phyloP scores from a whole-genome alignment of 1,140 invertebrate genomes.

The Drosophila sucinea region DNA sequence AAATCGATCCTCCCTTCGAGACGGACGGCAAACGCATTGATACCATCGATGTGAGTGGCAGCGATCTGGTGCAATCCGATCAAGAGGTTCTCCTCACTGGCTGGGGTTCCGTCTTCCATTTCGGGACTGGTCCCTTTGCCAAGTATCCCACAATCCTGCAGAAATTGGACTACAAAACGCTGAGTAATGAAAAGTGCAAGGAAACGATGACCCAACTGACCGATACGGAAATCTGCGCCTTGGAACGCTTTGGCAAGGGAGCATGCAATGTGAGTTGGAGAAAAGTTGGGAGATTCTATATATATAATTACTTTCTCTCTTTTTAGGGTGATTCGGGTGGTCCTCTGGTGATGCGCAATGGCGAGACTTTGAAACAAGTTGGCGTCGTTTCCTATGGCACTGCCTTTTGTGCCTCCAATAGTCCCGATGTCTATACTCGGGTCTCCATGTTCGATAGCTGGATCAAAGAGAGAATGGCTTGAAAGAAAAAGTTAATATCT shows the following conservation, averaged over 20 bases:
- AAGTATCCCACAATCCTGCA: conserved; percentile 71
- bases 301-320: conserved; percentile 45
- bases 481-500: neutral
- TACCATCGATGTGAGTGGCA: conserved; percentile 67
- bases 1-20: conserved; percentile 75
- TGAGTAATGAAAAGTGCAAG: conserved; percentile 69
- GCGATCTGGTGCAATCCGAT: conserved; percentile 60
- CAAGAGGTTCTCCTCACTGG: conserved; percentile 69
- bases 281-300: accelerated
- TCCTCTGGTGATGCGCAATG: conserved; percentile 84
- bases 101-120: conserved; percentile 80
- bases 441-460: conserved; percentile 84
- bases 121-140: conserved; percentile 72
- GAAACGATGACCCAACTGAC: conserved; percentile 74
- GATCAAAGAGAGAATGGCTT: conserved; percentile 82
- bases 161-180: conserved; percentile 67
- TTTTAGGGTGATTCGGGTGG: conserved; percentile 89
- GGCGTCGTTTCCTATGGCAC: conserved; percentile 89
- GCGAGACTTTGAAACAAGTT: conserved; percentile 82
- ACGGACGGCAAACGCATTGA: conserved; percentile 63
- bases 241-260: conserved; percentile 83
- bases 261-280: conserved; percentile 75
- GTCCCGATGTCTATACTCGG: conserved; percentile 86
- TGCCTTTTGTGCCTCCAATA: conserved; percentile 84
- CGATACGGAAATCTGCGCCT: conserved; percentile 84